Percentiles rank a stretch among this genome's conserved stretches.
These are phyloP conservation scores for Teleopsis dalmanni DNA, from an alignment of 1,140 invertebrate genomes.

Conservation along the genomic window DNA sequence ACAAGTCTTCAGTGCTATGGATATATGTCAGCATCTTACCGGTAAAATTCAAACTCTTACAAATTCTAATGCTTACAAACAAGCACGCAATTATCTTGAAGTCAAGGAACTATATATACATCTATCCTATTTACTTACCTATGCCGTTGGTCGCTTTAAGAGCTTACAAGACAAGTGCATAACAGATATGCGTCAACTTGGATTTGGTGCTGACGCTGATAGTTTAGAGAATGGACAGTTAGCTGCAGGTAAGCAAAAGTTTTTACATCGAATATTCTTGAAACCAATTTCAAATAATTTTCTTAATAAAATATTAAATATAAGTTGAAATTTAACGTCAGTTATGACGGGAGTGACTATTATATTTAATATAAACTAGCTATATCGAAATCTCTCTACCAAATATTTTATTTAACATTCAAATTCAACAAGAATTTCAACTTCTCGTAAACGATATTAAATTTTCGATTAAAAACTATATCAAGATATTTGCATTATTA, in stretches of 20 bases:
- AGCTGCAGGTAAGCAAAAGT: slow-evolving; percentile 34
- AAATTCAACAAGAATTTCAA: too few relatives aligned
- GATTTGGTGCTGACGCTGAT: slow-evolving; percentile 39
- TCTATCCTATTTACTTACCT: slow-evolving; percentile 41
- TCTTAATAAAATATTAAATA: not conserved
- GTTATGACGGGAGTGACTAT: too few relatives aligned
- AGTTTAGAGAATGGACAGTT: slow-evolving; percentile 39
- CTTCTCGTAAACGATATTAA: too few relatives aligned
- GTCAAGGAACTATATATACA: slow-evolving; percentile 42
- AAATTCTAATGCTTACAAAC: slow-evolving; percentile 41
- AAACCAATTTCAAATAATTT: not conserved
- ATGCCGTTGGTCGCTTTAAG: slow-evolving; percentile 40
- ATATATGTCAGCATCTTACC: slow-evolving; percentile 40
- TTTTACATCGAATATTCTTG: not conserved
- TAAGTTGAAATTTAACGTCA: too few relatives aligned
- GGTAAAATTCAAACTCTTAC: slow-evolving; percentile 38
- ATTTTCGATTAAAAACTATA: too few relatives aligned
- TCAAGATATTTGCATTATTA: too few relatives aligned
- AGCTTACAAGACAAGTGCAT: slow-evolving; percentile 40
- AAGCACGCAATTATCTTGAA: slow-evolving; percentile 30
- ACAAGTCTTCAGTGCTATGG: slow-evolving; percentile 39
- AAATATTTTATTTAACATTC: too few relatives aligned
- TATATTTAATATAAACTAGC: too few relatives aligned
- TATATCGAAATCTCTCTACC: too few relatives aligned
- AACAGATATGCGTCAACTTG: slow-evolving; percentile 37